phyloP scores from a whole-genome alignment of 2,797 vertebrate genomes.

The Ambastaia sidthimunki region DNA sequence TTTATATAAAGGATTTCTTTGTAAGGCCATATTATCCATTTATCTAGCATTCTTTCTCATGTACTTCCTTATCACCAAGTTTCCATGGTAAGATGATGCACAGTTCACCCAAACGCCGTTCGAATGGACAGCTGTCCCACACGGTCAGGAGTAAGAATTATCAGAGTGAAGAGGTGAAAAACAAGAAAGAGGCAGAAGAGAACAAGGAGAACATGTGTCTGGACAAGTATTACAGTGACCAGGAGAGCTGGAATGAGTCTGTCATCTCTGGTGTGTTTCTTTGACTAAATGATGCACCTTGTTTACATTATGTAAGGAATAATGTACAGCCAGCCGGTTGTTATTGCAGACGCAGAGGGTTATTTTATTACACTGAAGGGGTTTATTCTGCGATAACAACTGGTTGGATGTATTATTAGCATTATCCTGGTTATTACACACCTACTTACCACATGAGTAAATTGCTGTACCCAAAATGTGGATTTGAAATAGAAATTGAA shows the following conservation, averaged over 20 bases:
- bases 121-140: constrained; percentile 85
- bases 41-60: not conserved
- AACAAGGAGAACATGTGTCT: constrained; percentile 95
- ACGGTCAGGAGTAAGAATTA: constrained; percentile 84
- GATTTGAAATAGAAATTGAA: not conserved
- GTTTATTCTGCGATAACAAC: not conserved
- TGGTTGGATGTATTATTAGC: not conserved
- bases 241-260: constrained; percentile 91
- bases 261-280: constrained; percentile 89
- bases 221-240: constrained; percentile 85
- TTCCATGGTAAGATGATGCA: constrained; percentile 88
- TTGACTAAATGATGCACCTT: not conserved
- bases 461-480: not conserved
- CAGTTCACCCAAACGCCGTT: constrained; percentile 87
- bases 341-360: too few species aligned
- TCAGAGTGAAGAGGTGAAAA: constrained; percentile 64
- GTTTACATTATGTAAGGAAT: too few species aligned
- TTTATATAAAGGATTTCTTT: not conserved
- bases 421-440: not conserved
- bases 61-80: constrained; percentile 68
- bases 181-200: constrained; percentile 87
- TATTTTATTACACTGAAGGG: too few species aligned
- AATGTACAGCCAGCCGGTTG: too few species aligned
- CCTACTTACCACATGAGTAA: not conserved
- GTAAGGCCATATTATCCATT: not conserved